Conservation (phyloP, 2,113 vertebrate species). For the Stercorarius parasiticus region DNA sequence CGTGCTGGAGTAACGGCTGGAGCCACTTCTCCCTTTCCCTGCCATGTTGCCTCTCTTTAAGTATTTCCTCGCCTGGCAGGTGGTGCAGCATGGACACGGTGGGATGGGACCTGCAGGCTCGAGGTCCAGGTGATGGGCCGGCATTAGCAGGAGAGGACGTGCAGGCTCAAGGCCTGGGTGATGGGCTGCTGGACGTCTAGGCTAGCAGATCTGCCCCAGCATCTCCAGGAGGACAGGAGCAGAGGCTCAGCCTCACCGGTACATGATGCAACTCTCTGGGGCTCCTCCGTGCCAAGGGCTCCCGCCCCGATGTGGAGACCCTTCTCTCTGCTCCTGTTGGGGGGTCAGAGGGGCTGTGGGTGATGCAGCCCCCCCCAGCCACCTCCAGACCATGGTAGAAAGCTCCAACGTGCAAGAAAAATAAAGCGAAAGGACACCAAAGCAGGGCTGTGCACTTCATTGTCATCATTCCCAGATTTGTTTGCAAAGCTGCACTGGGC, state of each 20-base stretch:
- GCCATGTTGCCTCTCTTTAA: neutral
- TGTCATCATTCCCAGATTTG: neutral
- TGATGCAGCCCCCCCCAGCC: neutral
- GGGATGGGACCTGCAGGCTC: neutral
- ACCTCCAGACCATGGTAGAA: accelerated
- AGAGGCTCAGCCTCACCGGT: neutral
- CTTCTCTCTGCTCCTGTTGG: neutral
- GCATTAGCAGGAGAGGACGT: neutral
- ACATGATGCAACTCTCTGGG: neutral
- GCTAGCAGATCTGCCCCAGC: neutral
- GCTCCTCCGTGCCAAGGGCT: neutral
- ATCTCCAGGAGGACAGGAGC: neutral
- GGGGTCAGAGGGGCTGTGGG: neutral
- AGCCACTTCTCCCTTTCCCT: neutral
- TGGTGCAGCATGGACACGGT: neutral
- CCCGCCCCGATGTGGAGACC: accelerated
- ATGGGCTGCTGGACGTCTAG: neutral
- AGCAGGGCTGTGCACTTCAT: neutral
- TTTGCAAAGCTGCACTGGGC: neutral
- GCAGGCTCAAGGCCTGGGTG: neutral
- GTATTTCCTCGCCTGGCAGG: neutral
- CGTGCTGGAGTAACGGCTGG: neutral
- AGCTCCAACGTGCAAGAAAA: neutral
- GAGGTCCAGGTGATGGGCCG: neutral
- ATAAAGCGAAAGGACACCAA: neutral